phyloP scores from a whole-genome alignment of 2,113 vertebrate genomes.

The Ramphastos sulfuratus region DNA sequence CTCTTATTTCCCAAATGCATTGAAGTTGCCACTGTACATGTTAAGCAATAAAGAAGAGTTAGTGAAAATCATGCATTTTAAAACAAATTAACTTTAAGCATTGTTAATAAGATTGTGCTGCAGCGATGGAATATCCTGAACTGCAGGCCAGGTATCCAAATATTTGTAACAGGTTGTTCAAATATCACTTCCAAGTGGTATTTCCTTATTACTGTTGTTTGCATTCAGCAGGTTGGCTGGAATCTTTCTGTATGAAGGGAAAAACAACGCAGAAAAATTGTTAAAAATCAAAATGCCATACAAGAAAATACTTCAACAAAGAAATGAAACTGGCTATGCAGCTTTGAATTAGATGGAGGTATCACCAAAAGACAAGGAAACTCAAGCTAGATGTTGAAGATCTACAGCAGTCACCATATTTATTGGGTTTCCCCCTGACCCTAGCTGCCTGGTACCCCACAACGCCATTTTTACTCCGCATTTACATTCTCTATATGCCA shows the following conservation, averaged over 20 bases:
- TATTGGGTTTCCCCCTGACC: not conserved
- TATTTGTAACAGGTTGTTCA: conserved; percentile 73
- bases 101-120: conserved; percentile 75
- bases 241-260: conserved; percentile 82
- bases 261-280: not conserved
- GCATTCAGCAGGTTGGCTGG: conserved; percentile 94
- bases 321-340: not conserved
- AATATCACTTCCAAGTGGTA: conserved; percentile 74
- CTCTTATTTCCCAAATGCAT: conserved; percentile 71
- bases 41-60: conserved; percentile 76
- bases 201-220: conserved; percentile 92
- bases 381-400: not conserved
- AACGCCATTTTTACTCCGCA: not conserved
- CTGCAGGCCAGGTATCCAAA: conserved; percentile 79
- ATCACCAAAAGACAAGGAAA: not conserved
- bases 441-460: not conserved
- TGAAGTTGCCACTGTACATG: conserved; percentile 79
- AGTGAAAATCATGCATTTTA: conserved; percentile 86
- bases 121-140: conserved; percentile 72
- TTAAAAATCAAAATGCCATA: not conserved
- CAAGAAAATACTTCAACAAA: not conserved
- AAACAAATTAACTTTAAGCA: conserved; percentile 76
- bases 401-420: not conserved
- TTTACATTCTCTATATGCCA: not conserved
- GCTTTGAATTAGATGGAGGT: not conserved